These are phyloP conservation scores for Cataglyphis albicans DNA, from an alignment of 2,888 invertebrate genomes.

Conservation along the genomic window DNA sequence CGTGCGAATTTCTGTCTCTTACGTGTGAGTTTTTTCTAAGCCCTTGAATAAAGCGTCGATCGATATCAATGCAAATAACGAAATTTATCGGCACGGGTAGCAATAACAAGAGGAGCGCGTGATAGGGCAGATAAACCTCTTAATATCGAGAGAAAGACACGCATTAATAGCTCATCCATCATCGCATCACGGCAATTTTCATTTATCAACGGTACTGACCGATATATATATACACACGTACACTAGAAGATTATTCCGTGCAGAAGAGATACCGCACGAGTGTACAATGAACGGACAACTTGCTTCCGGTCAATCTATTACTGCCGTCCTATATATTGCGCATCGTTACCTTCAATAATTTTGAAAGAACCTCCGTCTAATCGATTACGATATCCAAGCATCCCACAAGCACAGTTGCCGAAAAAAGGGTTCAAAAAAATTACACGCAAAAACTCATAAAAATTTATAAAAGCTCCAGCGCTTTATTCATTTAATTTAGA, in stretches of 20 bases:
- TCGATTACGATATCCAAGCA: conserved; percentile 30
- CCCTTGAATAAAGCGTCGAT: not conserved
- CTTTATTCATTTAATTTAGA: not conserved
- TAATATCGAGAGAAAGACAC: not conserved
- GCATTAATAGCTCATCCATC: not conserved
- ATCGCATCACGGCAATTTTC: conserved; percentile 17
- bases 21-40: not conserved
- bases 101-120: not conserved
- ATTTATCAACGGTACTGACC: conserved; percentile 26
- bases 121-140: not conserved
- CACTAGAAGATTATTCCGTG: conserved; percentile 49
- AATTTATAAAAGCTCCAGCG: not conserved
- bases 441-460: not conserved
- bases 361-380: conserved; percentile 41
- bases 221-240: not conserved
- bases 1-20: not conserved
- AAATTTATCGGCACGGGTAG: not conserved
- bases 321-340: conserved; percentile 36
- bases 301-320: conserved; percentile 63
- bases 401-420: conserved; percentile 32
- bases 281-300: conserved; percentile 48
- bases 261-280: conserved; percentile 51
- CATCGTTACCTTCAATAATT: conserved; percentile 46
- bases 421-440: not conserved
- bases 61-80: not conserved